Conservation (phyloP, 2,888 invertebrate species). For the Euproctis similis region DNA sequence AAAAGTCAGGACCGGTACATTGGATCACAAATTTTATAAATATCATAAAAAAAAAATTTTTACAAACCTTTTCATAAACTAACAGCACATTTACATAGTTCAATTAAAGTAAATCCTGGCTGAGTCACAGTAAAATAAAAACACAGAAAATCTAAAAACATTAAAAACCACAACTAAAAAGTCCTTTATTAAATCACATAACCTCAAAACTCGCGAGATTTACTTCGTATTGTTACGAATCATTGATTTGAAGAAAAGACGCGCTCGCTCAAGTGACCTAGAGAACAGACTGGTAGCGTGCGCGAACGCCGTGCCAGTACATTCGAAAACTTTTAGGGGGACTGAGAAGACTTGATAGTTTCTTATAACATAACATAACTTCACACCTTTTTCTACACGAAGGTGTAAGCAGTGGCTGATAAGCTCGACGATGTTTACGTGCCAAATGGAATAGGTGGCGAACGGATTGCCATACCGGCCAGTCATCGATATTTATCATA, state of each 20-base stretch:
- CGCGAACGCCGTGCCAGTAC: conserved; percentile 40
- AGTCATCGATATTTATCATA: no score
- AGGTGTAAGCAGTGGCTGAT: no score
- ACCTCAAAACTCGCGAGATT: conserved; percentile 1
- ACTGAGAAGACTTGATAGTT: conserved; percentile 29
- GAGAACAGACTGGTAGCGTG: conserved; percentile 48
- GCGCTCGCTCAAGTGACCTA: conserved; percentile 47
- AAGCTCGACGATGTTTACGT: no score
- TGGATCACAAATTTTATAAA: no score
- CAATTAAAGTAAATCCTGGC: background rate
- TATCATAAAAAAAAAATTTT: background rate
- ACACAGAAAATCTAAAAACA: background rate
- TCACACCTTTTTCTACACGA: no score
- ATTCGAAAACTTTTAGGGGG: conserved; percentile 36
- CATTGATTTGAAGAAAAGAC: conserved; percentile 21
- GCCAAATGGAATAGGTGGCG: no score
- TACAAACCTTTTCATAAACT: conserved; percentile 1
- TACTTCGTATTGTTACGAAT: conserved; percentile 9
- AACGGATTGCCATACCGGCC: no score
- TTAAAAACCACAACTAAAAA: background rate
- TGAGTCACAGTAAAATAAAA: no score
- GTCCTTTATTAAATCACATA: background rate
- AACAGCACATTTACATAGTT: background rate
- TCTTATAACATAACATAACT: background rate
- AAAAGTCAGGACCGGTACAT: no score